Percentiles rank a stretch among this genome's conserved stretches.
Evolutionary conservation across 2,888 invertebrate species (phyloP).

Genomic region (Oscheius myriophilus): DNA sequence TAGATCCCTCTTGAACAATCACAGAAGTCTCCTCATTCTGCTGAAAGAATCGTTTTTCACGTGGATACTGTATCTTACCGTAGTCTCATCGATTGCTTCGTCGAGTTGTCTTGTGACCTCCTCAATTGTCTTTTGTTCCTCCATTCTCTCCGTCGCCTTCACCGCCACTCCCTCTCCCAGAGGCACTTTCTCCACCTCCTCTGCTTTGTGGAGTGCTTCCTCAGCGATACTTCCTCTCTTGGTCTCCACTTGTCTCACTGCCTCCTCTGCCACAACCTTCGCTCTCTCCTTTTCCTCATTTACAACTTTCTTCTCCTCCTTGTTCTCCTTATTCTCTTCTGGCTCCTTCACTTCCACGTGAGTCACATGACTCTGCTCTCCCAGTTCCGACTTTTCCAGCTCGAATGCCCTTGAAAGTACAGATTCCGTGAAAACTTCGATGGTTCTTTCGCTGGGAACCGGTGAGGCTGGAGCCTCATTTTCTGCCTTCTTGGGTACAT

Average conservation of each 20-base stretch:
- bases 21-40: conserved; percentile 12
- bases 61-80: background rate
- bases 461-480: too few relatives aligned
- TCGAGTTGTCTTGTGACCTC: conserved; percentile 21
- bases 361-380: background rate
- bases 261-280: conserved; percentile 20
- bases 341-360: background rate
- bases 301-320: background rate
- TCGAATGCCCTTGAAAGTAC: conserved; percentile 8
- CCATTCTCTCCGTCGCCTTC: conserved; percentile 6
- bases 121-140: conserved; percentile 14
- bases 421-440: background rate
- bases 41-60: background rate
- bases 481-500: conserved; percentile 11
- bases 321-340: background rate
- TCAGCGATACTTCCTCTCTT: conserved; percentile 6
- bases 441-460: background rate
- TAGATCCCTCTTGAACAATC: conserved; percentile 15
- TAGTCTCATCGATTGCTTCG: conserved; percentile 14
- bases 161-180: conserved; percentile 11
- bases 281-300: conserved; percentile 18
- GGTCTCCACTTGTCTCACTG: conserved; percentile 4
- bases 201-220: conserved; percentile 7
- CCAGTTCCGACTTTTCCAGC: conserved; percentile 6
- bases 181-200: conserved; percentile 11